phyloP scores from a whole-genome alignment of 1,140 invertebrate genomes.

The Conus betulinus region DNA sequence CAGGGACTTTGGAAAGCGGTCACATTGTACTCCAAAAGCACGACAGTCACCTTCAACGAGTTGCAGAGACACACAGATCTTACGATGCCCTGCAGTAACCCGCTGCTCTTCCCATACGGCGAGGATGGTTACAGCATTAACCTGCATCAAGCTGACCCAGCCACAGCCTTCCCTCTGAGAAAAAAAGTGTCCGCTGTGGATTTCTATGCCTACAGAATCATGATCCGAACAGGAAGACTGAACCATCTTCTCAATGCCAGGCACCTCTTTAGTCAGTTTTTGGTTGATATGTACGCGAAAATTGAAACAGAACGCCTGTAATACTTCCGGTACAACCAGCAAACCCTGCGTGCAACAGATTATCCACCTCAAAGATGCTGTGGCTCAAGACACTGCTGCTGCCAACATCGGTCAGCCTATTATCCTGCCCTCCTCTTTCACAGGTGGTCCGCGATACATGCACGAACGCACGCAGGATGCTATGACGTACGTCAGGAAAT shows the following conservation, averaged over 20 bases:
- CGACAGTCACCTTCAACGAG: neutral
- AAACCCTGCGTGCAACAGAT: conserved; percentile 52
- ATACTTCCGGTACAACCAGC: conserved; percentile 61
- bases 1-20: neutral
- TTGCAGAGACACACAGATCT: neutral
- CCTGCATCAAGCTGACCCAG: neutral
- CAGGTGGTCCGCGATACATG: conserved; percentile 73
- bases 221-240: conserved; percentile 12
- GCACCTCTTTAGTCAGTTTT: conserved; percentile 73
- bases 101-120: neutral
- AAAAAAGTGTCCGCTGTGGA: conserved; percentile 42
- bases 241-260: conserved; percentile 61
- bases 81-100: conserved; percentile 25
- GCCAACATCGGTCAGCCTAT: conserved; percentile 65
- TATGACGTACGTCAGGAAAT: conserved; percentile 76
- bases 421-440: conserved; percentile 74
- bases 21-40: neutral
- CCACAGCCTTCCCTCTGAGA: neutral
- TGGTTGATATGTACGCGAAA: conserved; percentile 75
- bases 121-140: conserved; percentile 4
- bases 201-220: conserved; percentile 44
- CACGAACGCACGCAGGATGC: conserved; percentile 77
- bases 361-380: conserved; percentile 53
- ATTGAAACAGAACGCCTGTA: conserved; percentile 65
- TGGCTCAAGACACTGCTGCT: conserved; percentile 41